Base-by-base conservation (phyloP, 2,888 invertebrate species). In the Lysandra bellargus region DNA sequence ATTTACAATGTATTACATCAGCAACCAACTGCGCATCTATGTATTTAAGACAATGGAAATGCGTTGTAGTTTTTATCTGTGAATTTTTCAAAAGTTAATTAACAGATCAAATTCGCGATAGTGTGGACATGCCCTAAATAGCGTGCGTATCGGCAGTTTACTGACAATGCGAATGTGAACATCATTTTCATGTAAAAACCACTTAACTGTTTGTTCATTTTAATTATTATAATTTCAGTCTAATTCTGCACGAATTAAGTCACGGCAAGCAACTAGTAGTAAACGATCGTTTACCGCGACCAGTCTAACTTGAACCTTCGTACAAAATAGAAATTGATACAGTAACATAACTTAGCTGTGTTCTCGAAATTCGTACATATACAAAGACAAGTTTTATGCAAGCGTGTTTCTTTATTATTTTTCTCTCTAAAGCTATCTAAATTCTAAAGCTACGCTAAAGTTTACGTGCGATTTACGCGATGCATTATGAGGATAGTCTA, bases 121-220 rank as follows among this genome's bases (percentile, higher is more conserved):
- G 76, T 83, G 82, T 82, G 57, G 17, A 82, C 82, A 79, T 75
- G 80, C 78, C 82, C 82, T 82, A 79, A 83, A 49, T 91, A 82
- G 92, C 92, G 90, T 92, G 92, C 82, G 84, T 78, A 78, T 78
- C 79, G 84, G 88, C 88, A 88, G 88, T 91, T 90, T 85, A 84
- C 83, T 84, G 85, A 85, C 85, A 85, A 92, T 90, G 89, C 86
- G 86, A 86, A 85, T 87, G 88, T 87, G 88, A 88, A 14, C 69
- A 69, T 69, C 69, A 69, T 69, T 37, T 69, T 37, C 33, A 69
- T 37, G 69, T 37, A 37, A 69, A 69, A 69, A 81, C 83, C 81
- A 82, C 80, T 82, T 80, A 80, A 82, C 80, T 78, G 69, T 69
- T 69, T 37, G 69, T 69, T 69, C 33, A 69, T 69, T 69, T 14